Evolutionary conservation across 1,140 invertebrate genomes (phyloP).

Genomic region (Lordiphosa clarofinis): DNA sequence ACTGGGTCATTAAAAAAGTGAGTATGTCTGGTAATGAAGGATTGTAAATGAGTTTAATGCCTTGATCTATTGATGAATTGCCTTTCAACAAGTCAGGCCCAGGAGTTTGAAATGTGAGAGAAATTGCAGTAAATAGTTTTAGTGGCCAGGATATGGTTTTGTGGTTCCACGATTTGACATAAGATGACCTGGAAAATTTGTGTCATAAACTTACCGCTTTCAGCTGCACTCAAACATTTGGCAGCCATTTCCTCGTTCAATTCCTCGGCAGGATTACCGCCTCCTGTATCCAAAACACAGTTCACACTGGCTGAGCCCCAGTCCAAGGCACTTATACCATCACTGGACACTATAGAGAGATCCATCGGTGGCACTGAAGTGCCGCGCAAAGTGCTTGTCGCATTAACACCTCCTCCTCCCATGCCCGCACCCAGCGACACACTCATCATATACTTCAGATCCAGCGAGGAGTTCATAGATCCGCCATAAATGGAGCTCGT

Average conservation of each 20-base stretch:
- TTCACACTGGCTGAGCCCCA: constrained; percentile 57
- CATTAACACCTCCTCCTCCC: constrained; percentile 32
- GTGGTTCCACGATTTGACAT: too few species aligned
- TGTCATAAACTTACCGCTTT: constrained; percentile 58
- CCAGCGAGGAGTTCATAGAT: constrained; percentile 70
- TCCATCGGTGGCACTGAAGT: constrained; percentile 60
- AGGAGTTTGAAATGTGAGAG: constrained; percentile 2
- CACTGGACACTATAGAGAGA: constrained; percentile 53
- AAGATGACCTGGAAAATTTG: background rate
- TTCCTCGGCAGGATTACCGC: constrained; percentile 59
- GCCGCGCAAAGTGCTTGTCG: constrained; percentile 59
- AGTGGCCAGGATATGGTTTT: background rate
- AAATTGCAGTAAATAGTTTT: constrained; percentile 25
- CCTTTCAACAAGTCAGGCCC: constrained; percentile 16
- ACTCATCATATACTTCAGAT: constrained; percentile 64
- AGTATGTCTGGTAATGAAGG: constrained; percentile 53
- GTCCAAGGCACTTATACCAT: constrained; percentile 54
- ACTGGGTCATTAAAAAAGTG: constrained; percentile 60
- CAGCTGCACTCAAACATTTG: constrained; percentile 66
- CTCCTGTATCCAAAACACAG: constrained; percentile 51
- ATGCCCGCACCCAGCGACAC: constrained; percentile 28
- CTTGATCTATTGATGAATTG: constrained; percentile 58
- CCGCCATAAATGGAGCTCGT: constrained; percentile 68
- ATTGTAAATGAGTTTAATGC: constrained; percentile 69
- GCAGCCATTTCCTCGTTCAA: constrained; percentile 64